Conservation (phyloP, 2,888 invertebrate genomes). For the Biston stratarius region DNA sequence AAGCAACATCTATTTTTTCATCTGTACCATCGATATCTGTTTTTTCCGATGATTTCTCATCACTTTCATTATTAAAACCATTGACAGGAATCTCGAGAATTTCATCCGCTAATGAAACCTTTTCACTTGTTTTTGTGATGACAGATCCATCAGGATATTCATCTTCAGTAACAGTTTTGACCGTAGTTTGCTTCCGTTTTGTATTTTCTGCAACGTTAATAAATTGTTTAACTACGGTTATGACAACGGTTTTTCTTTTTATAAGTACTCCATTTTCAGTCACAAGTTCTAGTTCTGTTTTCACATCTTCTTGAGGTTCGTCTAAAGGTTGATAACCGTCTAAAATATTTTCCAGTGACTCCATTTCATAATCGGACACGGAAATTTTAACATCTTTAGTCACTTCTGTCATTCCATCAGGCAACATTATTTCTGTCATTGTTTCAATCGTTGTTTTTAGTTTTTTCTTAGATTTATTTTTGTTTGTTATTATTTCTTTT, state of each 20-base stretch:
- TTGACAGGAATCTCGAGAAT: slow-evolving; percentile 45
- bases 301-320: slow-evolving; percentile 61
- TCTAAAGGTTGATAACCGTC: slow-evolving; percentile 60
- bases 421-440: slow-evolving; percentile 70
- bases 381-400: slow-evolving; percentile 76
- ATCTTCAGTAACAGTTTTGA: slow-evolving; percentile 71
- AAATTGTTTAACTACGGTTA: slow-evolving; percentile 63
- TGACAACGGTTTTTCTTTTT: slow-evolving; percentile 68
- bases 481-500: slow-evolving; percentile 68
- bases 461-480: slow-evolving; percentile 70
- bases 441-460: slow-evolving; percentile 74
- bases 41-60: slow-evolving; percentile 38
- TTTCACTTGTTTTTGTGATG: slow-evolving; percentile 74
- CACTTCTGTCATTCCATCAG: slow-evolving; percentile 74
- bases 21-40: slow-evolving; percentile 16
- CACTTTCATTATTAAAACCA: slow-evolving; percentile 35
- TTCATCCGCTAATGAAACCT: slow-evolving; percentile 69
- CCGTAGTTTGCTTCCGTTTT: slow-evolving; percentile 67
- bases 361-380: slow-evolving; percentile 65
- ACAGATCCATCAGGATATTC: slow-evolving; percentile 76
- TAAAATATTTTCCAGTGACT: slow-evolving; percentile 50
- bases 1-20: slow-evolving; percentile 13
- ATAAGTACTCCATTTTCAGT: slow-evolving; percentile 64
- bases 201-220: slow-evolving; percentile 54
- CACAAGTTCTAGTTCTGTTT: slow-evolving; percentile 58